Conservation (phyloP, 2,797 vertebrate genomes). For the Notoglanidium macrostoma region DNA sequence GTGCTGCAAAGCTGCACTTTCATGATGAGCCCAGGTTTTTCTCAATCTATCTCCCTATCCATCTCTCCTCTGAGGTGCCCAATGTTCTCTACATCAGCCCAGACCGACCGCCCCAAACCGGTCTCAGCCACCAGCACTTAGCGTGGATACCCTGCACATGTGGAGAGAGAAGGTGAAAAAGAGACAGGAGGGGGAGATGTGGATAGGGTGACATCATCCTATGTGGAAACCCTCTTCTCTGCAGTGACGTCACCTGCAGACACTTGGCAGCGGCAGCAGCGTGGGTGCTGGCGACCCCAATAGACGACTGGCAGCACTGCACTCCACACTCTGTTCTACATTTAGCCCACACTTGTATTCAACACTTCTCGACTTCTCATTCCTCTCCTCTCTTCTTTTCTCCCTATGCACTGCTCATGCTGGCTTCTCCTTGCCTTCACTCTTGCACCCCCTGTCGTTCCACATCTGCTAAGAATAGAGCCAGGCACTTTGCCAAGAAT, state of each 20-base stretch:
- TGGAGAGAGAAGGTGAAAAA: constrained; percentile 30
- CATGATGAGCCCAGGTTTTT: constrained; percentile 9
- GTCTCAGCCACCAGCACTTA: constrained; percentile 20
- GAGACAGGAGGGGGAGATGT: constrained; percentile 24
- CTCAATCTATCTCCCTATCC: not conserved
- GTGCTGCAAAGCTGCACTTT: constrained; percentile 9
- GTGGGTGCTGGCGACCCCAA: constrained; percentile 43
- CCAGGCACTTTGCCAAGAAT: constrained; percentile 44
- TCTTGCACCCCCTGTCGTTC: not conserved
- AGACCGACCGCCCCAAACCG: constrained; percentile 5
- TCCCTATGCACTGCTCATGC: not conserved
- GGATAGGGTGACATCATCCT: constrained; percentile 60
- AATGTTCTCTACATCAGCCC: not conserved
- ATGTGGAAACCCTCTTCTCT: constrained; percentile 64
- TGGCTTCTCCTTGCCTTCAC: not conserved
- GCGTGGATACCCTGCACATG: constrained; percentile 28
- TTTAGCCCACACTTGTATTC: constrained; percentile 17
- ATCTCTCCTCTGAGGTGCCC: not conserved
- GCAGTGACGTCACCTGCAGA: constrained; percentile 59
- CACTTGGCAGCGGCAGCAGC: constrained; percentile 15
- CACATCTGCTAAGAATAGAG: constrained; percentile 58
- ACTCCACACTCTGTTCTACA: constrained; percentile 14
- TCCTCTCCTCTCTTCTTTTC: not conserved
- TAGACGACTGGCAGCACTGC: constrained; percentile 49
- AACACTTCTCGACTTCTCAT: not conserved